Evolutionary conservation across 2,113 vertebrate species (phyloP).

Genomic region (Mormyrus iriodes): DNA sequence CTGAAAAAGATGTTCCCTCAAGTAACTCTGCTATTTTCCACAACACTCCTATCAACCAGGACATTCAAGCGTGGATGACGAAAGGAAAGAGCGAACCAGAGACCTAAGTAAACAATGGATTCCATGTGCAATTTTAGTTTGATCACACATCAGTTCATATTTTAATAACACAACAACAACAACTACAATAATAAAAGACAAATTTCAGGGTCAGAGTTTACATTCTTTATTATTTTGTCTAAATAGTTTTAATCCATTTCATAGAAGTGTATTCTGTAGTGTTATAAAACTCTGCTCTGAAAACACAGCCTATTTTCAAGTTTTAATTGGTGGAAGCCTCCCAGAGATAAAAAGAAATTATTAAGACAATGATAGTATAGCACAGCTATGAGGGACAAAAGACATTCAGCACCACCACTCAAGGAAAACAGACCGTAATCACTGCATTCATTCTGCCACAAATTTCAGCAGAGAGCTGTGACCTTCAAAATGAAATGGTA

Average conservation of each 20-base stretch:
- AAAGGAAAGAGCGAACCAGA: too few species aligned
- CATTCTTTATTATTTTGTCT: neutral
- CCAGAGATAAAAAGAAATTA: constrained; percentile 31
- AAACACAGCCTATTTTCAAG: neutral
- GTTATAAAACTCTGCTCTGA: neutral
- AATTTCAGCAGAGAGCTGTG: constrained; percentile 37
- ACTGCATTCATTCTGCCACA: constrained; percentile 29
- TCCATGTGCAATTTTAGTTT: too few species aligned
- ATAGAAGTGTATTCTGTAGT: neutral
- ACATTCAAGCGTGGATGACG: neutral
- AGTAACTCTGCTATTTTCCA: neutral
- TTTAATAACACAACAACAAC: too few species aligned
- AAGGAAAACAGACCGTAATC: constrained; percentile 35
- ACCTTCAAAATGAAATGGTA: neutral
- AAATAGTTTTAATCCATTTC: neutral
- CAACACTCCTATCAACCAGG: neutral
- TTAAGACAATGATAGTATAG: constrained; percentile 17
- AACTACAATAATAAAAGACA: neutral
- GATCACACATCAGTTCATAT: too few species aligned
- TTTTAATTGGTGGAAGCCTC: neutral
- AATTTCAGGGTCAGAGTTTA: neutral
- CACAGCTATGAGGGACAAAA: neutral
- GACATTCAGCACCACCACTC: neutral
- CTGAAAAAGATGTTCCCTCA: neutral
- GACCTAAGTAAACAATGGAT: too few species aligned